These are phyloP conservation scores for Sylvilagus bachmani DNA, from an alignment of 2,113 vertebrate genomes.

Conservation along the genomic window DNA sequence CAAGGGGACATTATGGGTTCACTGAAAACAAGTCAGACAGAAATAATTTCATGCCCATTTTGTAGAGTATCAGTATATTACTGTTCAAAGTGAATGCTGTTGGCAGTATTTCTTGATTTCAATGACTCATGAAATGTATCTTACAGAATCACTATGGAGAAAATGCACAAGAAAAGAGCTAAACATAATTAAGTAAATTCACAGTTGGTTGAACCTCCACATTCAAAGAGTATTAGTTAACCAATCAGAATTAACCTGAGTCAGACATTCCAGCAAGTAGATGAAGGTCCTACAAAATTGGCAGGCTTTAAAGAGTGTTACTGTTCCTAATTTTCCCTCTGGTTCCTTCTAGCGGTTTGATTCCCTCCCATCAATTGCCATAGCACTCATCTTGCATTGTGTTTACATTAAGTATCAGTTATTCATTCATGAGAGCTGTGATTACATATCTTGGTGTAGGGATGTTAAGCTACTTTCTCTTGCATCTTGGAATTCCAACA, in stretches of 20 bases:
- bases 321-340: conserved; percentile 61
- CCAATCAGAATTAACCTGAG: background rate
- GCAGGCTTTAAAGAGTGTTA: background rate
- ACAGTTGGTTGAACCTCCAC: background rate
- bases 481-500: background rate
- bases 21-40: conserved; percentile 53
- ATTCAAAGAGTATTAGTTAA: conserved; percentile 26
- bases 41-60: conserved; percentile 43
- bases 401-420: conserved; percentile 43
- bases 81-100: background rate
- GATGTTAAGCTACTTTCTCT: background rate
- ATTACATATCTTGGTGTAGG: background rate
- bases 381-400: background rate
- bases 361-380: background rate
- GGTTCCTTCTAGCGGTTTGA: conserved; percentile 57
- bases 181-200: conserved; percentile 48
- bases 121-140: background rate
- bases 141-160: conserved; percentile 24
- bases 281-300: background rate
- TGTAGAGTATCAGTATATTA: background rate
- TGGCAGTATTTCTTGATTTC: conserved; percentile 29
- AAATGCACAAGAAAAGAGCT: conserved; percentile 19
- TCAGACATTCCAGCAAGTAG: background rate
- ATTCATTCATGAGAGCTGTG: background rate
- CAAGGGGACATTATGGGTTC: conserved; percentile 50